These are phyloP conservation scores for Tryphoninae sp. DNA, from an alignment of 2,888 invertebrate genomes.

Conservation along the genomic window DNA sequence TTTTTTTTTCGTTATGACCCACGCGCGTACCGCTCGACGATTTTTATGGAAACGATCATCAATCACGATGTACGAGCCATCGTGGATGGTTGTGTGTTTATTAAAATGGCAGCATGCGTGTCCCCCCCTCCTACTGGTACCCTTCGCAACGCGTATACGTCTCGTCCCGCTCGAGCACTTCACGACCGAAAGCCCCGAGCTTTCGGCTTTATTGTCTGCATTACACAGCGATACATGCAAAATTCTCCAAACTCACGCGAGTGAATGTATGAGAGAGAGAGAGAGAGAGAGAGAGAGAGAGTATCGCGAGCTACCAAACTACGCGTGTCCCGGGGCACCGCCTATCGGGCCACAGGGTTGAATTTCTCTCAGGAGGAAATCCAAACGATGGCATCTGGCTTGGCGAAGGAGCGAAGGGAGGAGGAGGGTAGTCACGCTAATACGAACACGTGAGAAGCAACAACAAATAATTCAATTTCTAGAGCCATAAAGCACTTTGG, in stretches of 20 bases:
- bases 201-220: neutral
- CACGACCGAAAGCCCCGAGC: constrained; percentile 12
- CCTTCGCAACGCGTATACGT: neutral
- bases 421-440: constrained; percentile 25
- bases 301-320: no score
- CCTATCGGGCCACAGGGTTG: neutral
- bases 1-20: neutral
- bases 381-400: neutral
- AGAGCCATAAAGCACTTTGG: constrained; percentile 48
- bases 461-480: constrained; percentile 54
- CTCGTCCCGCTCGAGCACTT: neutral
- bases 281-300: no score
- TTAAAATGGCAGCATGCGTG: constrained; percentile 66
- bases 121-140: no score
- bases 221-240: neutral
- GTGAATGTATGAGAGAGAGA: no score
- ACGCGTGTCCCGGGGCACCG: no score
- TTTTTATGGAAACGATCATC: constrained; percentile 63
- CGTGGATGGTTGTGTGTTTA: constrained; percentile 63
- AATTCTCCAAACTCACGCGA: neutral
- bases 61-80: constrained; percentile 64
- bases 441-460: constrained; percentile 38
- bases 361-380: neutral
- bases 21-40: constrained; percentile 21
- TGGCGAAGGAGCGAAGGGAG: constrained; percentile 13